Percentiles rank a stretch among this genome's conserved stretches.
Evolutionary conservation across 2,113 vertebrate species (phyloP).

Genomic region (Forbesichthys agassizii): DNA sequence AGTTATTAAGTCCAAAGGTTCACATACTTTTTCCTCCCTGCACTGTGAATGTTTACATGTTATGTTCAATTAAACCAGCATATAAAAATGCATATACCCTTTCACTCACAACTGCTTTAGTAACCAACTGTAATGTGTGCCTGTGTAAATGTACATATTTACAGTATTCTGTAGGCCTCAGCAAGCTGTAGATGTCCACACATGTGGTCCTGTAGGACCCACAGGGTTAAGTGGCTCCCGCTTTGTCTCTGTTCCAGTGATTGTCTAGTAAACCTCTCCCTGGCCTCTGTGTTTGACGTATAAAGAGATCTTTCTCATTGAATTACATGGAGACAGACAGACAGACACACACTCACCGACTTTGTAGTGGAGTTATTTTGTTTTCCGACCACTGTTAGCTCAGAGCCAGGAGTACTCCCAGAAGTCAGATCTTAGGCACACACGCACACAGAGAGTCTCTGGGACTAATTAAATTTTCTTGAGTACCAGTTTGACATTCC

Average conservation of each 20-base stretch:
- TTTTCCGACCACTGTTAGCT: conserved; percentile 8
- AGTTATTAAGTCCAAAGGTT: no score
- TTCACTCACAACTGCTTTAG: no score
- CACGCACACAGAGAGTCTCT: conserved; percentile 10
- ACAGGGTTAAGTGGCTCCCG: conserved; percentile 66
- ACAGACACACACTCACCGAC: conserved; percentile 3
- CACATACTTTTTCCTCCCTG: no score
- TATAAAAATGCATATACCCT: no score
- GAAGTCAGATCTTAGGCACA: conserved; percentile 30
- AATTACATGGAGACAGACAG: neutral
- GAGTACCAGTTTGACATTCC: conserved; percentile 51
- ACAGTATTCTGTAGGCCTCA: neutral
- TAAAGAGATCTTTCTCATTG: neutral
- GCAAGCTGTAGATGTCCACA: conserved; percentile 54
- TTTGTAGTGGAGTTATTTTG: conserved; percentile 10
- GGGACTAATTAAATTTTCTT: conserved; percentile 63
- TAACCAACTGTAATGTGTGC: no score
- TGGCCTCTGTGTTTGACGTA: neutral
- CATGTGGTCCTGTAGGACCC: conserved; percentile 74
- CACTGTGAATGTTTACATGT: no score
- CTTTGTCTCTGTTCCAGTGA: conserved; percentile 47
- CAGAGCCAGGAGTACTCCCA: conserved; percentile 29
- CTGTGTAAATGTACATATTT: no score
- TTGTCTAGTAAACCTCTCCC: neutral
- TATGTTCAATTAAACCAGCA: no score